Conservation (phyloP, 2,797 vertebrate genomes). For the Calcarius lapponicus region DNA sequence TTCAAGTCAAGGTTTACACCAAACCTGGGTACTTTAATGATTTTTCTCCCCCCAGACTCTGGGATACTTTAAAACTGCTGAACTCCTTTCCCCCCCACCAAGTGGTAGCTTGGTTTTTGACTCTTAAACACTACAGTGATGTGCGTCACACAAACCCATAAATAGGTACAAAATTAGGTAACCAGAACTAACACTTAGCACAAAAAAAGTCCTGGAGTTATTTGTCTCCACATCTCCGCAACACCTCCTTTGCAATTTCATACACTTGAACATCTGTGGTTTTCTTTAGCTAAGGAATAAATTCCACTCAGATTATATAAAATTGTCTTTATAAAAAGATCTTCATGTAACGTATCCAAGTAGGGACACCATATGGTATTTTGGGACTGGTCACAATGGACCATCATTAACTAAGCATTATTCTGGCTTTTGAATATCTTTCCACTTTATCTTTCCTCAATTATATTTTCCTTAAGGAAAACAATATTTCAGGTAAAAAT, state of each 20-base stretch:
- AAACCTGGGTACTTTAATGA: neutral
- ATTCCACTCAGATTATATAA: constrained; percentile 63
- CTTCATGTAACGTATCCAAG: neutral
- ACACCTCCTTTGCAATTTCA: constrained; percentile 70
- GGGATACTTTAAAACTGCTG: neutral
- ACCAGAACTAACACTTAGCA: constrained; percentile 55
- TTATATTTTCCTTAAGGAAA: neutral
- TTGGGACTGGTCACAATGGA: neutral
- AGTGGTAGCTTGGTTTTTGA: neutral
- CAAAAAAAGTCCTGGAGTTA: constrained; percentile 53
- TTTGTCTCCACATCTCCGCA: constrained; percentile 70
- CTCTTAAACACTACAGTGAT: neutral
- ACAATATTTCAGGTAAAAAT: neutral
- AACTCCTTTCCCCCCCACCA: accelerated
- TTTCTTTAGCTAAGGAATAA: constrained; percentile 56
- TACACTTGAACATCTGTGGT: constrained; percentile 67
- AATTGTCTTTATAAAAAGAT: constrained; percentile 51
- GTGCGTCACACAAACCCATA: constrained; percentile 36
- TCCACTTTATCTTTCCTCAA: neutral
- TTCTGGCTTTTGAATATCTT: neutral
- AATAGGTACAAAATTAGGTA: constrained; percentile 64
- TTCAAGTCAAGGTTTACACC: neutral
- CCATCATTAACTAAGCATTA: neutral
- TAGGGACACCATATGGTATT: constrained; percentile 28
- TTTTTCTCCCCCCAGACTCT: neutral